Base-by-base conservation (phyloP, 2,888 invertebrate species). In the Callinectes sapidus region DNA sequence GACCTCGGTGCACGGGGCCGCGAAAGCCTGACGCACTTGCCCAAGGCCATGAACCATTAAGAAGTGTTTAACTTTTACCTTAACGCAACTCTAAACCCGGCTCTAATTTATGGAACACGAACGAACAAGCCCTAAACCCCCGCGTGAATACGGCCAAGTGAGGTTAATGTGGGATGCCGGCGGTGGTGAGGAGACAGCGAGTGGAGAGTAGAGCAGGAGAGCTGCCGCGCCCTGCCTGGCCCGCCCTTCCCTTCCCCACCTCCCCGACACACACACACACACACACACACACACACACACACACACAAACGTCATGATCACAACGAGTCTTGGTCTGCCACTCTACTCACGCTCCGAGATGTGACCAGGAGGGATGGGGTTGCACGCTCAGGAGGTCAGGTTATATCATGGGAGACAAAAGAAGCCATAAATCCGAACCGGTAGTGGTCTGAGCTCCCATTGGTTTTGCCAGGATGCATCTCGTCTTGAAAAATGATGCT, bases 241-340 rank as follows among this genome's bases (percentile, higher is more conserved):
- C 28, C 71, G 6, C 23, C 23, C 16, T 23, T 23, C 71, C 28
- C 28, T 71, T 10, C 28, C 71, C n/a, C 28, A n/a, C n/a, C 28
- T 28, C 28, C n/a, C n/a, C 5, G 28, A 71, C 71, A 71, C 71
- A n/a, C n/a, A 8, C 39, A 39, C 39, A 39, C 39, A 39, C 39
- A 39, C 39, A 48, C 48, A 48, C 48, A 48, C 48, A 48, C 48
- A 48, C 48, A 48, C 48, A 48, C 5, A 48, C 48, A 6, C 3
- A 48, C 8, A 48, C 48, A 48, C 48, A 48, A 5, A 48, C n/a
- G 71, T 71, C 71, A 71, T 71, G 71, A 71, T 28, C 71, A n/a
- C 71, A 71, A 71, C 28, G 71, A 71, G 71, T 71, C 71, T 71
- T 71, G 71, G 71, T 71, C 71, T 61, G 23, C 61, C 61, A 61